Evolutionary conservation across 2,888 invertebrate species (phyloP), one percentile per base, ranked within the genome.

Genomic region (Muschampia plurimacula): DNA sequence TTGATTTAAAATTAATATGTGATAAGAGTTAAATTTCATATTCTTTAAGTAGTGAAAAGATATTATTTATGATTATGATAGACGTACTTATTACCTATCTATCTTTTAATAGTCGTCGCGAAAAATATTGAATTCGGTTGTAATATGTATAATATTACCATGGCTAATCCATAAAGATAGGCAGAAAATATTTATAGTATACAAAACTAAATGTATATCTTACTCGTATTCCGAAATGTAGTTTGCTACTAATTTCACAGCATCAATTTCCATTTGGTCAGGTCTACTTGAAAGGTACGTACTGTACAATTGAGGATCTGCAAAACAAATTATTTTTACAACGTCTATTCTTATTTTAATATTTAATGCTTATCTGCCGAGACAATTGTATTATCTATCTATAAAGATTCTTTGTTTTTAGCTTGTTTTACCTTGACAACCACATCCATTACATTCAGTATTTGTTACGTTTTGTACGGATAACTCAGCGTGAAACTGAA

Each of bases 401-500:
- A 22, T 22, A 22, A 22, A 22, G 32, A 7, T 64, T 55, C 36
- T 13, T 59, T 22, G 57, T 60, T 46, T 32, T 32, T 32, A 32
- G 32, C 32, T 32, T 32, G 32, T 32, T 32, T 32, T 32, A 77
- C 76, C 67, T 36, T 78, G 28, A 77, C 77, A 41, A 83, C 80
- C 39, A 79, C 79, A 15, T 87, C 84, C 22, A 91, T 87, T 70
- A 95, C 95, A 63, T 41, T 72, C 67, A 39, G 67, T 44, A 28
- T 15, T 71, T 9, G 75, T 77, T 59, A 41, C 49, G 63, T 73
- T 77, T 63, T 66, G 49, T 62, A 77, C 57, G 5, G 74, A 77
- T 73, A 95, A 83, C 88, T 97, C 97, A 4, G 97, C 97, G 81
- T 97, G 97, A 82, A 97, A 96, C 97, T 97, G 84, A 62, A 90